Conservation (phyloP, 2,797 vertebrate genomes). For the Brachyrhaphis roseni region DNA sequence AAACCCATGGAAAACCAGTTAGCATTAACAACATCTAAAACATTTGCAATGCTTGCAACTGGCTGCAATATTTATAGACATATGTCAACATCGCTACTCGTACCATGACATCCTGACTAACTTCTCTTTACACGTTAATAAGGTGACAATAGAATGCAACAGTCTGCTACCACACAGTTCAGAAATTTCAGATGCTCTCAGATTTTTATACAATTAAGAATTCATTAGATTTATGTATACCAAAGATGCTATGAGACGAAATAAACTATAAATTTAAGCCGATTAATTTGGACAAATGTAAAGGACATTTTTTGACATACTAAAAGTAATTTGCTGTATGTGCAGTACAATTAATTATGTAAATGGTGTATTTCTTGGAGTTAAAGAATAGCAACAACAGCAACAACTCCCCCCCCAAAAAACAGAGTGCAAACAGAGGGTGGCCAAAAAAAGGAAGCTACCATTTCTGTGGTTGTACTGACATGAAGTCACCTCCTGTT, state of each 20-base stretch:
- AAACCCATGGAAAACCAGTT: neutral
- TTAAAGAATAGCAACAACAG: too few species aligned
- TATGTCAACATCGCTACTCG: slow-evolving; percentile 16
- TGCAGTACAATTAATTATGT: neutral
- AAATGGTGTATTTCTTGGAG: neutral
- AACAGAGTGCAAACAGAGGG: neutral
- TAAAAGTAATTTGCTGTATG: neutral
- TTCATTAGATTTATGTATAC: neutral
- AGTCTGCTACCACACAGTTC: neutral
- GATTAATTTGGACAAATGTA: neutral
- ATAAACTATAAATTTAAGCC: neutral
- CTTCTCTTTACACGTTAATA: slow-evolving; percentile 10
- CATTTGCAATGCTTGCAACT: neutral
- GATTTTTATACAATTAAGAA: neutral
- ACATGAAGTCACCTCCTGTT: slow-evolving; percentile 38
- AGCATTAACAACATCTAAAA: neutral
- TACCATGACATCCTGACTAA: slow-evolving; percentile 45
- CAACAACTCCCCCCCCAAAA: too few species aligned
- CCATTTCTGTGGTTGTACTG: slow-evolving; percentile 31
- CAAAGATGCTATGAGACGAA: neutral
- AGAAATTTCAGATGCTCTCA: neutral
- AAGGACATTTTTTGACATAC: neutral
- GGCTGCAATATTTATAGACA: neutral
- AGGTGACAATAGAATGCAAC: neutral
- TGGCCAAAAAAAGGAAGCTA: slow-evolving; percentile 52